Base-by-base conservation (phyloP, 2,113 vertebrate genomes). In the Bufo gargarizans region DNA sequence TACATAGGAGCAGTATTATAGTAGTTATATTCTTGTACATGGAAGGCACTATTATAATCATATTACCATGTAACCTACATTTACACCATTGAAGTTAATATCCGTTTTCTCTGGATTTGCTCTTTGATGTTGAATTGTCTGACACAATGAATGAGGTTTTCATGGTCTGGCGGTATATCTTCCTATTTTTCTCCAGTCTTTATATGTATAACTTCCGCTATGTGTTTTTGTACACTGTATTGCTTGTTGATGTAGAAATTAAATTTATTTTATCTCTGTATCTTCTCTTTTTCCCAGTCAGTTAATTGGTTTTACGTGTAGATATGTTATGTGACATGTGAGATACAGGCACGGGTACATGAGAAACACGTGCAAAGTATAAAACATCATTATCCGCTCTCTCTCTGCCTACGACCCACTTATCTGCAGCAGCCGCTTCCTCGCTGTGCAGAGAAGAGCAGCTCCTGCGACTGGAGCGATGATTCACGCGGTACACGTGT, bases 351-450 rank as follows among this genome's bases (percentile, higher is more conserved):
- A 59, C 85, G 59, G 47, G 45, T 11, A 85, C 13, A 79, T 74
- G 63, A 13, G 17, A 20, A 55, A 49, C 86, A 88, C 79, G 86
- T 88, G 86, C 43, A 17, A 17, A 47, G 58, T 50, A 88, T 83
- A 59, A 88, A 76, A 63, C 67, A 82, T 11, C 65, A 88, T 82
- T 49, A 87, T 63, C 79, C 61, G 33, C 86, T 45, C 55, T 53
- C 19, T 17, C 59, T 33, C 63, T 63, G 55, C 50, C 67, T 76
- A 74, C 53, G n/a, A 80, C 69, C 63, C 50, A 81, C n/a, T 80
- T 55, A 19, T 81, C 61, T 69, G 47, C 19, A 10, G 47, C 59
- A 56, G 33, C 33, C 33, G 33, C 5, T 61, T 59, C 53, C 53
- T 76, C 22, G 43, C 84, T 76, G 53, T 16, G 71, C 33, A 10